A percentile compares a stretch with the other conserved stretches of the same genome.
These are phyloP conservation scores for Hydrolagus affinis DNA, from an alignment of 2,113 vertebrate species.

Conservation along the genomic window DNA sequence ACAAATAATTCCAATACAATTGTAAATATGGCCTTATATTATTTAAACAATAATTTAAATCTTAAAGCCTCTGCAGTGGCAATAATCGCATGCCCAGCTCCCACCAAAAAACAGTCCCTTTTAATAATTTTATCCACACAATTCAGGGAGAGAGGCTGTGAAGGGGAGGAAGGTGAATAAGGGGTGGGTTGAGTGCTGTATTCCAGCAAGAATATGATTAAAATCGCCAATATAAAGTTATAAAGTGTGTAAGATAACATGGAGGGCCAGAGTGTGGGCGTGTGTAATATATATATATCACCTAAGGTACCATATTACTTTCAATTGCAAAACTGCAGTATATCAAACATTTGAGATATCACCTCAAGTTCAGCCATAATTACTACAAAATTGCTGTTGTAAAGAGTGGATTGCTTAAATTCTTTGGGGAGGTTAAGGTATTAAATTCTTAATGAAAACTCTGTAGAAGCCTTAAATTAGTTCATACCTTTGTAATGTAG, in stretches of 20 bases:
- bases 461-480: background rate
- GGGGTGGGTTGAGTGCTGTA: background rate
- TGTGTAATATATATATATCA: constrained; percentile 9
- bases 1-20: too few species aligned
- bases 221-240: background rate
- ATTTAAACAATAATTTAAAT: constrained; percentile 11
- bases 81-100: background rate
- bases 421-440: background rate
- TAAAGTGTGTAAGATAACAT: too few species aligned
- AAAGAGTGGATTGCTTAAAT: background rate
- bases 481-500: background rate
- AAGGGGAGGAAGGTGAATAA: too few species aligned
- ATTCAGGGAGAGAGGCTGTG: too few species aligned
- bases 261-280: background rate
- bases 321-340: background rate
- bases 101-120: background rate
- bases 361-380: constrained; percentile 1
- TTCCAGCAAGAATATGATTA: constrained; percentile 5
- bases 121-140: background rate
- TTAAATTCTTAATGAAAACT: constrained; percentile 25
- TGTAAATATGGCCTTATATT: constrained; percentile 14
- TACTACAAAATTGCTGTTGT: background rate
- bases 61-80: background rate
- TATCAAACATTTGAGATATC: constrained; percentile 25
- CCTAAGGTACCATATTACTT: background rate